phyloP scores from a whole-genome alignment of 2,113 vertebrate species.

The Monopterus albus region DNA sequence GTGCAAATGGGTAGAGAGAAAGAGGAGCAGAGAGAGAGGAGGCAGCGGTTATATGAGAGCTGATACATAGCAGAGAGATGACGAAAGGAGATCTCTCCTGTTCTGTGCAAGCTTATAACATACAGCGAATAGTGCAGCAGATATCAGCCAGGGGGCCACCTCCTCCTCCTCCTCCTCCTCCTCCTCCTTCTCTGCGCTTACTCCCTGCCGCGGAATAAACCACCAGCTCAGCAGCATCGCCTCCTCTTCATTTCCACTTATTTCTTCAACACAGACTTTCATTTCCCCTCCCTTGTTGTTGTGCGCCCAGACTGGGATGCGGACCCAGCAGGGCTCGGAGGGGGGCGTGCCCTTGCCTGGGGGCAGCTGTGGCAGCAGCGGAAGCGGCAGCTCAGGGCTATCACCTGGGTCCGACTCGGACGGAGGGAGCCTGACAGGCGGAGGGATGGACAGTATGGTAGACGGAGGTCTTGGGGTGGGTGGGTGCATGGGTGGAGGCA shows the following conservation, averaged over 20 bases:
- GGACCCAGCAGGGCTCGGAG: constrained; percentile 89
- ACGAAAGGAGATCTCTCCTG: constrained; percentile 34
- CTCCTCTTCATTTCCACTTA: constrained; percentile 3
- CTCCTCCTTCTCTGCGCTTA: constrained; percentile 25
- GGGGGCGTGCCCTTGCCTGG: constrained; percentile 85
- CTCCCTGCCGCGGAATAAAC: constrained; percentile 33
- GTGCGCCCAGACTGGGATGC: constrained; percentile 75
- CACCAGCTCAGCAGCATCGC: constrained; percentile 38
- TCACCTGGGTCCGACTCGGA: constrained; percentile 93
- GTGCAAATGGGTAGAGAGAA: constrained; percentile 49
- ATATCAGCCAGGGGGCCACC: constrained; percentile 39
- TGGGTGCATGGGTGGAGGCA: constrained; percentile 82
- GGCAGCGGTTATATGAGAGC: constrained; percentile 29
- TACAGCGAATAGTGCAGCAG: constrained; percentile 53
- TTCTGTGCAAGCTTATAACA: constrained; percentile 45
- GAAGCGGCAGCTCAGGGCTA: constrained; percentile 87
- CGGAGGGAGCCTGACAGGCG: constrained; percentile 87
- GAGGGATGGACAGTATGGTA: constrained; percentile 81
- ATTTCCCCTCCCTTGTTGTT: neutral
- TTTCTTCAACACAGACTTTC: constrained; percentile 14
- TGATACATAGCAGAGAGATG: constrained; percentile 50
- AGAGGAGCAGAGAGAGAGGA: constrained; percentile 34
- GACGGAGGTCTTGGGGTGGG: constrained; percentile 80
- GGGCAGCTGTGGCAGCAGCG: constrained; percentile 88
- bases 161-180: constrained; percentile 23